Evolutionary conservation across 2,797 vertebrate genomes (phyloP).

Genomic region (Acestrorhynchus altus): DNA sequence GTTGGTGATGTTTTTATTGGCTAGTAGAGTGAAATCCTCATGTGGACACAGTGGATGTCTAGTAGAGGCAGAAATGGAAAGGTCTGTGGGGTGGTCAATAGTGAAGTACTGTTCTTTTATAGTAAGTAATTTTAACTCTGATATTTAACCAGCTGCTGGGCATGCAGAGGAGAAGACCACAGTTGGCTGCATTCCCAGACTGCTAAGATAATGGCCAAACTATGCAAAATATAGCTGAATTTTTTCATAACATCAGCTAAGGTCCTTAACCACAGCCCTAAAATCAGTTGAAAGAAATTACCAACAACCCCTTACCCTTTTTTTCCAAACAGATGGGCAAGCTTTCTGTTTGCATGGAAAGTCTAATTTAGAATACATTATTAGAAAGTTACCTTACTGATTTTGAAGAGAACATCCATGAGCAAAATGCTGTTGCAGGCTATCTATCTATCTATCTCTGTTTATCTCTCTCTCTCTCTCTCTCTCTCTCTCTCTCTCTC

Average conservation of each 20-base stretch:
- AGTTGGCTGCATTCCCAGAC: slow-evolving; percentile 7
- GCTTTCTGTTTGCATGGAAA: neutral
- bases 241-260: neutral
- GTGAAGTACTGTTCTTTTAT: neutral
- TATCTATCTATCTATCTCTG: neutral
- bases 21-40: neutral
- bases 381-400: neutral
- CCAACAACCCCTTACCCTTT: neutral
- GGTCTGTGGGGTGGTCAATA: neutral
- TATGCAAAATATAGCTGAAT: neutral
- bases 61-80: neutral
- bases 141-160: neutral
- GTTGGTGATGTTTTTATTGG: neutral
- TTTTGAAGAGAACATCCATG: neutral
- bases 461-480: no score
- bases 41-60: neutral
- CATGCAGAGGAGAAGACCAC: neutral
- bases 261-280: neutral
- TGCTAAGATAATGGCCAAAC: slow-evolving; percentile 1
- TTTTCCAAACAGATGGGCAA: neutral
- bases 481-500: no score
- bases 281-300: neutral
- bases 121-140: neutral
- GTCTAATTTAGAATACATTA: neutral
- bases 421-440: neutral